Evolutionary conservation across 2,888 invertebrate genomes (phyloP).

Genomic region (Diarsia brunnea): DNA sequence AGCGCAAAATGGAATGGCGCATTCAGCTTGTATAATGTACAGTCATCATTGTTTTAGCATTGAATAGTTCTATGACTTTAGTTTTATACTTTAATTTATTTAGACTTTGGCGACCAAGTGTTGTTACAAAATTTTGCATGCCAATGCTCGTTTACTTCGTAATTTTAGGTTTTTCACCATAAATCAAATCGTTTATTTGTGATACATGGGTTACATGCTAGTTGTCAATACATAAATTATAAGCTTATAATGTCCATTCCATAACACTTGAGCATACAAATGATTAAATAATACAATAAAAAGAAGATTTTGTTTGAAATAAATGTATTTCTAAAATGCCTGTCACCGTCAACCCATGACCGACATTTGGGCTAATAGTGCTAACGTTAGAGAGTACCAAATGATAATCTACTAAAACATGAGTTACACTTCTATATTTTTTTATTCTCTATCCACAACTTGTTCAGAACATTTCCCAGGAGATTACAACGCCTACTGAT

Average conservation of each 20-base stretch:
- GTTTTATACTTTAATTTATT: not conserved
- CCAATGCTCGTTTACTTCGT: not conserved
- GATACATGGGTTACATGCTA: too few species aligned
- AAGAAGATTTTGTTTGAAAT: too few species aligned
- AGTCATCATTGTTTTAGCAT: not conserved
- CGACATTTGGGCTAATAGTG: not conserved
- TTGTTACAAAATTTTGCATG: not conserved
- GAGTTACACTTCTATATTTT: not conserved
- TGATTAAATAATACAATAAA: too few species aligned
- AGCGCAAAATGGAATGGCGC: not conserved
- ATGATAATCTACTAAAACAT: not conserved
- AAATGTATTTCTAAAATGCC: not conserved
- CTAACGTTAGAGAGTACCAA: not conserved
- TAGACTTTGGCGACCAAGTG: not conserved
- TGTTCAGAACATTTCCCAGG: slow-evolving; percentile 34
- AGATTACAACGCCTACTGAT: slow-evolving; percentile 53
- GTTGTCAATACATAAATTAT: too few species aligned
- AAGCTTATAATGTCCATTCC: too few species aligned
- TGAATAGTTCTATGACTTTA: not conserved
- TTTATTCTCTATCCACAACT: slow-evolving; percentile 17
- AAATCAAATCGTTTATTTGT: too few species aligned
- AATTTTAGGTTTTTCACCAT: not conserved
- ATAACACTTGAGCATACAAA: too few species aligned
- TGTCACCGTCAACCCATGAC: not conserved
- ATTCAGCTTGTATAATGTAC: not conserved